Evolutionary conservation across 2,113 vertebrate genomes (phyloP).

Genomic region (Nothobranchius furzeri): DNA sequence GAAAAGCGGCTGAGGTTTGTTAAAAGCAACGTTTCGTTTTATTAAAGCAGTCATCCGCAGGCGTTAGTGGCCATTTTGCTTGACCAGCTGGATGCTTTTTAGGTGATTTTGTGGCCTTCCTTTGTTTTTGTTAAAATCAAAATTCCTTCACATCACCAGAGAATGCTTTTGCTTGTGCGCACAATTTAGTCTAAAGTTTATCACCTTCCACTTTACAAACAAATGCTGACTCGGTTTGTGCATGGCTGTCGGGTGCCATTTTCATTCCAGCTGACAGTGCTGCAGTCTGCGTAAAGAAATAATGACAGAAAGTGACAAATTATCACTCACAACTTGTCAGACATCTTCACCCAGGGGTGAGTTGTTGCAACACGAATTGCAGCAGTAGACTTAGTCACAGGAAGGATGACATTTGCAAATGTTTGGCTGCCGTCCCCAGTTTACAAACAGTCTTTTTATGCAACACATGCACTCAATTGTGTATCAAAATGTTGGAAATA

Average conservation of each 20-base stretch:
- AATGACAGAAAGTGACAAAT: constrained; percentile 65
- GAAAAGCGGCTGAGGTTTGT: too few species aligned
- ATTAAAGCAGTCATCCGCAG: too few species aligned
- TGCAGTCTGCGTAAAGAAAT: constrained; percentile 46
- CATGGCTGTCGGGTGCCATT: constrained; percentile 53
- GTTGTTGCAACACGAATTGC: constrained; percentile 71
- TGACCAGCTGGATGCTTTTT: too few species aligned
- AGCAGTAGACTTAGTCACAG: constrained; percentile 46
- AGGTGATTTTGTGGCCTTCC: too few species aligned
- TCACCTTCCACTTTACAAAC: constrained; percentile 24
- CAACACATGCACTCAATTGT: constrained; percentile 9
- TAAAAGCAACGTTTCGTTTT: too few species aligned
- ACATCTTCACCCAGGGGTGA: constrained; percentile 61
- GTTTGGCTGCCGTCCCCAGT: constrained; percentile 40
- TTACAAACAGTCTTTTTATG: constrained; percentile 18
- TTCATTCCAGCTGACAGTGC: constrained; percentile 30
- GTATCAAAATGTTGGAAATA: constrained; percentile 1
- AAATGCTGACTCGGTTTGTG: constrained; percentile 26
- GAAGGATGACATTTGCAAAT: constrained; percentile 57
- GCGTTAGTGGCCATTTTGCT: too few species aligned
- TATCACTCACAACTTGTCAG: constrained; percentile 63
- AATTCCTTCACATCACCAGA: too few species aligned
- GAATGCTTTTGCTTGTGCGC: background rate
- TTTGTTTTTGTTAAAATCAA: too few species aligned
- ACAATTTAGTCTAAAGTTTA: constrained; percentile 42